These are phyloP conservation scores for Andrena trimmerana DNA, from an alignment of 2,888 invertebrate genomes.

Conservation along the genomic window DNA sequence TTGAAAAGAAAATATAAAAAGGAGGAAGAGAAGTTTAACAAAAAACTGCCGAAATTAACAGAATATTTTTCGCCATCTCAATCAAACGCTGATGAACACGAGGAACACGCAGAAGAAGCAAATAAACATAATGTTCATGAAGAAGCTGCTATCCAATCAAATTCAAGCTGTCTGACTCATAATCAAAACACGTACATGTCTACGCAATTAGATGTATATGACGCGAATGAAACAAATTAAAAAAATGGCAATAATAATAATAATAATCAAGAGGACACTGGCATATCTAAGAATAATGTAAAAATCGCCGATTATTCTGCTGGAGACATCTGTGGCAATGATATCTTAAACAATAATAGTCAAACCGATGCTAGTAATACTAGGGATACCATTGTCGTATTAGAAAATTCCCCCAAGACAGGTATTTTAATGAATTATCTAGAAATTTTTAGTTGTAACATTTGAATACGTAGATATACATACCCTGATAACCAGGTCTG, in stretches of 20 bases:
- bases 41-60: constrained; percentile 15
- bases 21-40: neutral
- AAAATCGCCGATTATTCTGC: neutral
- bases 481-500: no score
- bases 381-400: no score
- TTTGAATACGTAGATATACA: neutral
- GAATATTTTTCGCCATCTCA: constrained; percentile 3
- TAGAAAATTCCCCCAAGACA: no score
- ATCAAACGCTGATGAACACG: neutral
- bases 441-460: no score
- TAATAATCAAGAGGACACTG: no score
- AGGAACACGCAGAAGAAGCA: neutral
- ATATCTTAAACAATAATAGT: neutral
- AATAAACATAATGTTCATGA: neutral
- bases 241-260: no score
- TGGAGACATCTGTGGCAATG: neutral
- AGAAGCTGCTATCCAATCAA: neutral
- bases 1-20: neutral
- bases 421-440: no score
- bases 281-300: neutral
- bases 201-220: neutral
- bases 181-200: neutral
- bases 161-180: neutral
- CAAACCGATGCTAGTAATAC: neutral
- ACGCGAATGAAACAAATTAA: no score